phyloP scores from a whole-genome alignment of 2,113 vertebrate species.

The Callaeas wilsoni region DNA sequence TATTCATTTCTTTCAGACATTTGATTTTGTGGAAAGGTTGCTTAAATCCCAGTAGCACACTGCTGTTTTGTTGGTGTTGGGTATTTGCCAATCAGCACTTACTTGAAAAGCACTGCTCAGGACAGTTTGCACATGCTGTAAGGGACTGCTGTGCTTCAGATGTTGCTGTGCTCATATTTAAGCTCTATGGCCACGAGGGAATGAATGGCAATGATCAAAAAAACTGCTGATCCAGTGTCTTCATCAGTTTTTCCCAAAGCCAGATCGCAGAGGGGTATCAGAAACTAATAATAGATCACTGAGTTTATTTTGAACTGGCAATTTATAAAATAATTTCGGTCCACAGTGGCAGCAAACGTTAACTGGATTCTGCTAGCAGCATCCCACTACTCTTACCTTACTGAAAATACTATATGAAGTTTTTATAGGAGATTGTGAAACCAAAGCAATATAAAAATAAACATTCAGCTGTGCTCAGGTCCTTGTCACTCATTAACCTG shows the following conservation, averaged over 20 bases:
- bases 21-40: neutral
- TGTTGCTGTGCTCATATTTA: neutral
- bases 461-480: neutral
- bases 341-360: neutral
- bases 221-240: neutral
- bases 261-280: neutral
- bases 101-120: neutral
- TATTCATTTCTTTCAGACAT: neutral
- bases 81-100: neutral
- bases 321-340: neutral
- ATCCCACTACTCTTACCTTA: neutral
- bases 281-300: neutral
- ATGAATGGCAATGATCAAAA: neutral
- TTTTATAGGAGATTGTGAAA: neutral
- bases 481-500: neutral
- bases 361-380: neutral
- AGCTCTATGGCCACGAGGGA: neutral
- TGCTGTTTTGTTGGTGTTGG: neutral
- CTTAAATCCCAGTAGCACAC: neutral
- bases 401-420: neutral
- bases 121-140: neutral
- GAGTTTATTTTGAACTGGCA: neutral
- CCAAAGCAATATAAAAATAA: neutral
- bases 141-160: neutral
- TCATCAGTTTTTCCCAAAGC: neutral